Evolutionary conservation across 2,888 invertebrate species (phyloP).

Genomic region (Liodrosophila aerea): DNA sequence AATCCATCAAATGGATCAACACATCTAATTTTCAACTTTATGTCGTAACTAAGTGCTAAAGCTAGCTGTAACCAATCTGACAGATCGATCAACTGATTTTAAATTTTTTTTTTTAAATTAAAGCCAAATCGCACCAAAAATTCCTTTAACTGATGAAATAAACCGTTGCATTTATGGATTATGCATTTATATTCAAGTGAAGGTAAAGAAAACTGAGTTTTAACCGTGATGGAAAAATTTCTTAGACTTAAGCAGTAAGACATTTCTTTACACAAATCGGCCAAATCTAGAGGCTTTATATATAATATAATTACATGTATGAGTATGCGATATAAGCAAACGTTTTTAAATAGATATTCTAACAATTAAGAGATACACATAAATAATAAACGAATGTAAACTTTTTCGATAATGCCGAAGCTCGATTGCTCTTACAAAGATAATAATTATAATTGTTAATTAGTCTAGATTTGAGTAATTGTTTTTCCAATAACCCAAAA

Average conservation of each 20-base stretch:
- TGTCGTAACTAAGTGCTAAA: too few species aligned
- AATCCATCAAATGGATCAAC: too few species aligned
- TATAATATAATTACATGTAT: slow-evolving; percentile 28
- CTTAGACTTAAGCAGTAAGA: slow-evolving; percentile 50
- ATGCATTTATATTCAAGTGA: slow-evolving; percentile 57
- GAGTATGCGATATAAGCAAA: slow-evolving; percentile 51
- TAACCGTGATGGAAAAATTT: slow-evolving; percentile 53
- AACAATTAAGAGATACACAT: slow-evolving; percentile 40
- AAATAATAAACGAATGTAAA: slow-evolving; percentile 6
- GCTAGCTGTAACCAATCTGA: too few species aligned
- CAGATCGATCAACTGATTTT: too few species aligned
- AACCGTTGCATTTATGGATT: slow-evolving; percentile 59
- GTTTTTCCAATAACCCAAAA: slow-evolving; percentile 14
- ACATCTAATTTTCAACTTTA: too few species aligned
- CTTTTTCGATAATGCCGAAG: slow-evolving; percentile 7
- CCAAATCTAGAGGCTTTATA: slow-evolving; percentile 26
- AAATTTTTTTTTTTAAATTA: slow-evolving; percentile 16
- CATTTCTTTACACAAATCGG: slow-evolving; percentile 26
- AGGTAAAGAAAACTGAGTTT: slow-evolving; percentile 33
- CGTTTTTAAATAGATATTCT: slow-evolving; percentile 66
- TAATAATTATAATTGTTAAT: slow-evolving; percentile 11
- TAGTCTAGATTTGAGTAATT: slow-evolving; percentile 1
- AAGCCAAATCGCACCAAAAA: slow-evolving; percentile 47
- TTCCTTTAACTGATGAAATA: slow-evolving; percentile 22
- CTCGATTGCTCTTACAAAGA: slow-evolving; percentile 23